These are phyloP conservation scores for Poeciliopsis turneri DNA, from an alignment of 2,797 vertebrate genomes.

Conservation along the genomic window DNA sequence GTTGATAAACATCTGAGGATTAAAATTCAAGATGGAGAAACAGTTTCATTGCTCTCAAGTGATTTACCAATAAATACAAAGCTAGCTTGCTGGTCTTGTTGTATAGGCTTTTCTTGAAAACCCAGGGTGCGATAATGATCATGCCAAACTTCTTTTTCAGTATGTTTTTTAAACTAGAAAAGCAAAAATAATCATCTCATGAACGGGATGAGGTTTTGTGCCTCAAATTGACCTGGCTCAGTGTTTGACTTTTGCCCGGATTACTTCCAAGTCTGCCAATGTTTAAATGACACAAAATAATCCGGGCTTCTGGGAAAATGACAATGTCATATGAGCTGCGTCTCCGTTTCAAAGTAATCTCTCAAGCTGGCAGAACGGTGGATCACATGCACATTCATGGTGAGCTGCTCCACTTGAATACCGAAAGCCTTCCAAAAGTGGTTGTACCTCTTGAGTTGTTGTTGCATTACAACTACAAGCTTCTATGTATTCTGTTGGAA, in stretches of 20 bases:
- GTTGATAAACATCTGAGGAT: conserved; percentile 32
- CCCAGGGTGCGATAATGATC: conserved; percentile 22
- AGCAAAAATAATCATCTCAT: conserved; percentile 47
- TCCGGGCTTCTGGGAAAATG: conserved; percentile 63
- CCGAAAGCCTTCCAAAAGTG: neutral
- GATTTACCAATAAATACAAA: conserved; percentile 31
- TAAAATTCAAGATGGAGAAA: conserved; percentile 36
- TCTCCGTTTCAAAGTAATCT: conserved; percentile 58
- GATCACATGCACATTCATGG: conserved; percentile 14
- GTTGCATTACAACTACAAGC: neutral
- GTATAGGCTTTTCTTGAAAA: conserved; percentile 10
- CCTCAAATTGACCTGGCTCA: conserved; percentile 47
- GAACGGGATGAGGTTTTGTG: conserved; percentile 47
- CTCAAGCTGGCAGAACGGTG: conserved; percentile 49
- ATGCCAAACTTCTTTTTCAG: conserved; percentile 13
- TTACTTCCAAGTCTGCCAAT: conserved; percentile 62
- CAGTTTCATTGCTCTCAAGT: conserved; percentile 47
- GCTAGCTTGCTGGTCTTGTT: conserved; percentile 11
- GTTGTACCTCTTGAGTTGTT: neutral
- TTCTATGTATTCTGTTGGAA: neutral
- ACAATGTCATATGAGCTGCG: conserved; percentile 33
- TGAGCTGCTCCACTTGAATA: neutral
- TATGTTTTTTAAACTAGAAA: conserved; percentile 19
- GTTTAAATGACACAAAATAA: conserved; percentile 66
- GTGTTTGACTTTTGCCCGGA: conserved; percentile 43